These are phyloP conservation scores for Holothuria leucospilota DNA, from an alignment of 53 echinoderm and acorn worm species.

Conservation along the genomic window DNA sequence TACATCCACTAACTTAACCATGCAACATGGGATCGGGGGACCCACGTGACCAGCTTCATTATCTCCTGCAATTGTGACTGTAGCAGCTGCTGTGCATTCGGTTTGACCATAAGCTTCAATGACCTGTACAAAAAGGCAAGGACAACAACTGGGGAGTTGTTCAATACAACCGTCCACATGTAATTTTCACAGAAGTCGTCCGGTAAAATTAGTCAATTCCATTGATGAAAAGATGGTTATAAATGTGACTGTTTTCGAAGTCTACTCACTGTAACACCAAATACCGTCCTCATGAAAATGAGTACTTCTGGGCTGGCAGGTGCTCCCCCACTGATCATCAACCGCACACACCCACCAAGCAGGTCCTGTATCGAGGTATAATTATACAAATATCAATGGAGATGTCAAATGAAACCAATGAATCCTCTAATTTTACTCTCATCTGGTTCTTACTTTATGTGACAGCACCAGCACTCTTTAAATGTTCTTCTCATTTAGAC, in stretches of 20 bases:
- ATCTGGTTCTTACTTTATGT: no score
- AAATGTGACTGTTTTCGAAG: neutral
- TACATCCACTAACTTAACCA: constrained; percentile 90
- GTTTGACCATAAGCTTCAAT: constrained; percentile 94
- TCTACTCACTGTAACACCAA: constrained; percentile 79
- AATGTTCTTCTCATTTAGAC: no score
- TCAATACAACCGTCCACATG: neutral
- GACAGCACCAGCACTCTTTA: no score
- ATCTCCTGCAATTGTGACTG: constrained; percentile 70
- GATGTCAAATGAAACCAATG: neutral
- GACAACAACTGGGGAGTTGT: neutral
- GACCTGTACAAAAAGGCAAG: constrained; percentile 41
- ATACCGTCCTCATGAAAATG: constrained; percentile 75
- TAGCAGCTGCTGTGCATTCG: constrained; percentile 71
- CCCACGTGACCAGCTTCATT: constrained; percentile 81
- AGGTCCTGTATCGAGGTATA: constrained; percentile 47
- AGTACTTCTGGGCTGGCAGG: constrained; percentile 85
- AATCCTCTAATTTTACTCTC: no score
- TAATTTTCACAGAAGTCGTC: no score
- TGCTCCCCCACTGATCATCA: constrained; percentile 87
- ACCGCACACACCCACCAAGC: constrained; percentile 80
- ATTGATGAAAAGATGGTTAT: no score
- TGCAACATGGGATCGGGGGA: constrained; percentile 80
- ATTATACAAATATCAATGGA: neutral
- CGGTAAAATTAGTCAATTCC: no score